phyloP scores from a whole-genome alignment of 2,797 vertebrate species.

The Tragopan temminckii region DNA sequence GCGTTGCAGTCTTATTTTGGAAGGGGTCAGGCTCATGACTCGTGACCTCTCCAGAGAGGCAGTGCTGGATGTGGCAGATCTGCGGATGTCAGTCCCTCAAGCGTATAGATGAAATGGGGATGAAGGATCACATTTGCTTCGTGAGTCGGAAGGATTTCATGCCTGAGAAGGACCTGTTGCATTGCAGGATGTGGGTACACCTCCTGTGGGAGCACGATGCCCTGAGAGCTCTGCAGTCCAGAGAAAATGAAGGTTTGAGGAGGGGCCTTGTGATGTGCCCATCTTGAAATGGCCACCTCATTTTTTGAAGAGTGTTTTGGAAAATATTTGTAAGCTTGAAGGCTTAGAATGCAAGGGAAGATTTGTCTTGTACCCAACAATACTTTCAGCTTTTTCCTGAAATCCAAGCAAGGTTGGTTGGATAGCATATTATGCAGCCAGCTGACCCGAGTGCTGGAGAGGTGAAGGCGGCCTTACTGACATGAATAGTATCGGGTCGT shows the following conservation, averaged over 20 bases:
- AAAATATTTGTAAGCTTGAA: not conserved
- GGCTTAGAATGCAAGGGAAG: not conserved
- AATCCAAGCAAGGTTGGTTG: not conserved
- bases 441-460: not conserved
- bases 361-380: not conserved
- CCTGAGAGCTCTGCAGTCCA: not conserved
- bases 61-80: not conserved
- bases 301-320: not conserved
- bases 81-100: not conserved
- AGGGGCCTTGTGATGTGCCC: not conserved
- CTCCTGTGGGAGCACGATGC: not conserved
- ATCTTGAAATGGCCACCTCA: accelerated
- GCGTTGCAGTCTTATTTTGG: not conserved
- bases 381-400: not conserved
- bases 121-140: not conserved
- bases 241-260: not conserved
- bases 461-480: not conserved
- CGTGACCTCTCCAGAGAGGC: not conserved
- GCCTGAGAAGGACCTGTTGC: not conserved
- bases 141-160: not conserved
- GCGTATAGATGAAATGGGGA: not conserved
- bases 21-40: not conserved
- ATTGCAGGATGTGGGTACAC: not conserved
- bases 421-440: not conserved
- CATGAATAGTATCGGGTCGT: not conserved